Percentiles rank a stretch among this genome's conserved stretches.
These are phyloP conservation scores for Rhizoglyphus robini DNA, from an alignment of 1,140 invertebrate genomes.

Conservation along the genomic window DNA sequence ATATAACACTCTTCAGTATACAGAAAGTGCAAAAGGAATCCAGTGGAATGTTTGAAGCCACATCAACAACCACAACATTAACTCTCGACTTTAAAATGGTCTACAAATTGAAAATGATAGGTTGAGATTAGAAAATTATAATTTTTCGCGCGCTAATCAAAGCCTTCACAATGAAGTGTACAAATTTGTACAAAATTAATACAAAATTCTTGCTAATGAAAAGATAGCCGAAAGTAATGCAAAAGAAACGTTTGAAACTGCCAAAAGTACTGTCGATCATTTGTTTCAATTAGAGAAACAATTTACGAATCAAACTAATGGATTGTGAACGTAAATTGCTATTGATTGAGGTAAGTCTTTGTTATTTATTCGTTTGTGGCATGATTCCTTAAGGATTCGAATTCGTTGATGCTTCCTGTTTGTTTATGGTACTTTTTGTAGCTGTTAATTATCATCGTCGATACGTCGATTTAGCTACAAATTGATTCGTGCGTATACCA, in stretches of 20 bases:
- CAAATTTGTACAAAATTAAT: too few relatives aligned
- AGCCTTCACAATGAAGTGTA: background rate
- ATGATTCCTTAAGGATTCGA: too few relatives aligned
- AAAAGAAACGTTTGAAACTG: slow-evolving; percentile 11
- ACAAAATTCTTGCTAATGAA: background rate
- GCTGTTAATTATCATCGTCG: too few relatives aligned
- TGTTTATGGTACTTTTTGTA: too few relatives aligned
- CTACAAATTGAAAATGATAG: background rate
- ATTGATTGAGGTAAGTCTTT: slow-evolving; percentile 21
- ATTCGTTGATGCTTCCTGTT: too few relatives aligned
- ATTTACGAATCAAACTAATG: slow-evolving; percentile 16
- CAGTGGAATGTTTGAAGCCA: slow-evolving; percentile 45
- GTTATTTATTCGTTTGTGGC: too few relatives aligned
- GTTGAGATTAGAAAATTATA: too few relatives aligned
- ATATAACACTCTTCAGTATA: slow-evolving; percentile 89
- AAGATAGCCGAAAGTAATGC: background rate
- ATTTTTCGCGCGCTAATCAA: too few relatives aligned
- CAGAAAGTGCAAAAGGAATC: slow-evolving; percentile 79
- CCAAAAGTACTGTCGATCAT: slow-evolving; percentile 17
- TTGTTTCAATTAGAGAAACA: slow-evolving; percentile 15
- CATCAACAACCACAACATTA: slow-evolving; percentile 19
- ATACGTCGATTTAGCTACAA: too few relatives aligned
- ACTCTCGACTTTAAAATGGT: slow-evolving; percentile 15
- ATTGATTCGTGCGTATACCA: too few relatives aligned
- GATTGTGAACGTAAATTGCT: slow-evolving; percentile 21